Conservation (phyloP, 2,797 vertebrate genomes). For the Pseudochirops cupreus region DNA sequence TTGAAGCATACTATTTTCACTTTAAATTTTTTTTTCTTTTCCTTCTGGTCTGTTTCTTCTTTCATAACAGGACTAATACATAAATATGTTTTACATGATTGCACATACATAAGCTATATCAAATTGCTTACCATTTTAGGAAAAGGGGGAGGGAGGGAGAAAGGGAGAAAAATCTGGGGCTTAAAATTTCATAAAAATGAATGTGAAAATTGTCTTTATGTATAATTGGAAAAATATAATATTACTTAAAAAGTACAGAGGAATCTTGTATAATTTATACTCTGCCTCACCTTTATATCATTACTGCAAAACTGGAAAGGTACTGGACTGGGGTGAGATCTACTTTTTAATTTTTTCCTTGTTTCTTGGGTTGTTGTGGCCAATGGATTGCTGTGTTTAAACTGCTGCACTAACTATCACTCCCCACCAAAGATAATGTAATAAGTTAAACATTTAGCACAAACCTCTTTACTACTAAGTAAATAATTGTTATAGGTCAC, state of each 20-base stretch:
- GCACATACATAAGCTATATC: not conserved
- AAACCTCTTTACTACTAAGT: constrained; percentile 49
- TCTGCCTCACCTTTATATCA: not conserved
- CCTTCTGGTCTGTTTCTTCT: not conserved
- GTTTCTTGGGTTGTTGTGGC: not conserved
- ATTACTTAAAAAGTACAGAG: not conserved
- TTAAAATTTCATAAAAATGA: not conserved
- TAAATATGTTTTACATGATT: not conserved
- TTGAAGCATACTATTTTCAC: not conserved
- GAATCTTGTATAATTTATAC: not conserved
- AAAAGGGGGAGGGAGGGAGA: too few species aligned
- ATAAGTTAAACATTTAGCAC: constrained; percentile 67
- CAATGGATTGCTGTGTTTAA: not conserved
- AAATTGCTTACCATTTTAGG: not conserved
- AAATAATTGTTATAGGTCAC: constrained; percentile 24
- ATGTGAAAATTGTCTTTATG: not conserved
- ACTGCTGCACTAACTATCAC: not conserved
- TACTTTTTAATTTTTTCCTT: not conserved
- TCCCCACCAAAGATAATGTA: constrained; percentile 62
- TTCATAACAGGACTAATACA: not conserved
- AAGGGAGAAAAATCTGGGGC: not conserved
- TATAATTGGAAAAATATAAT: not conserved
- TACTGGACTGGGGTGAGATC: not conserved
- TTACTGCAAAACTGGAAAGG: not conserved
- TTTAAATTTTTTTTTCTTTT: not conserved